Conservation (phyloP, 1,140 invertebrate genomes). For the Limonius californicus region DNA sequence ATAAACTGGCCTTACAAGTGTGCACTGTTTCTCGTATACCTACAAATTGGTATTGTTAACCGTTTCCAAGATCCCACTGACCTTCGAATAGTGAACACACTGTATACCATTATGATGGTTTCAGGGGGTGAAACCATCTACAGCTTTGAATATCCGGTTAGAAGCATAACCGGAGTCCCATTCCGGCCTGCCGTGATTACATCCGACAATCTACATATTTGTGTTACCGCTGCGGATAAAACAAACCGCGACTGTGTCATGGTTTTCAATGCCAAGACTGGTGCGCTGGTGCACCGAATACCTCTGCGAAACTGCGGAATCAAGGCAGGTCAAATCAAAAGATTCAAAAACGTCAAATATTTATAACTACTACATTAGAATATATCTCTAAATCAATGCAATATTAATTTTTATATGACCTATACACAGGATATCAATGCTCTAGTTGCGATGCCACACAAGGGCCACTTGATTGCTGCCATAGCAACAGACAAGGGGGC, state of each 20-base stretch:
- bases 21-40: no score
- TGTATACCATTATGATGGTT: slow-evolving; percentile 2
- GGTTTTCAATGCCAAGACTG: slow-evolving; percentile 80
- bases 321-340: slow-evolving; percentile 50
- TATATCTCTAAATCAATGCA: no score
- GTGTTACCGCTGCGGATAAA: slow-evolving; percentile 78
- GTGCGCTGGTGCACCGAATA: slow-evolving; percentile 75
- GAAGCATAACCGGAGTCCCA: slow-evolving; percentile 60
- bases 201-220: slow-evolving; percentile 73
- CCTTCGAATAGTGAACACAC: no score
- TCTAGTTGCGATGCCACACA: slow-evolving; percentile 76
- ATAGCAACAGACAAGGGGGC: slow-evolving; percentile 89
- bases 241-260: slow-evolving; percentile 76
- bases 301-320: slow-evolving; percentile 60
- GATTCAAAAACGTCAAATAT: not conserved
- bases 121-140: slow-evolving; percentile 71
- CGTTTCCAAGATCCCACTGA: no score
- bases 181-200: slow-evolving; percentile 75
- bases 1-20: no score
- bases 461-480: slow-evolving; percentile 77
- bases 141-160: slow-evolving; percentile 73
- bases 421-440: slow-evolving; percentile 62
- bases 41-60: no score
- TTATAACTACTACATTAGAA: not conserved
- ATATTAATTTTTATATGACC: slow-evolving; percentile 3